Evolutionary conservation across 2,113 vertebrate species (phyloP), one percentile per base, ranked within the genome.

Genomic region (Felis chaus): DNA sequence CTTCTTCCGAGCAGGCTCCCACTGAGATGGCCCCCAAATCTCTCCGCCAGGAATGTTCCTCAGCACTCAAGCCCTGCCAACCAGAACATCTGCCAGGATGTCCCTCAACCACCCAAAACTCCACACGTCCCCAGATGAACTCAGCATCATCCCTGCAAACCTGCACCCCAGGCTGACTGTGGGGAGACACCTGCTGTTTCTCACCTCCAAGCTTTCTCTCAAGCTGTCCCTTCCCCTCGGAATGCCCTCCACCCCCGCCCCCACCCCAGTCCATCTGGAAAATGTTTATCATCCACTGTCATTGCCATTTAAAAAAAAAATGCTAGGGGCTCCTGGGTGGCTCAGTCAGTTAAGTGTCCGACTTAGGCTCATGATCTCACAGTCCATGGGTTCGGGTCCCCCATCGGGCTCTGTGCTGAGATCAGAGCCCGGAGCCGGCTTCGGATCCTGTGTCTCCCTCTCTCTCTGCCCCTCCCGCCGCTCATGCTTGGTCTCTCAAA

Each of bases 161-260:
- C 45, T 55, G 41, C 2, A 0, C 27, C n/a, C 45, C 1, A 0
- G 36, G 12, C 29, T 48, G 23, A 66, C 12, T 13, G 39, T 25
- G 61, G 29, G 65, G 63, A 87, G 27, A 61, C 11, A 19, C 16
- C 0, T 50, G 41, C 33, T 66, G 3, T 19, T 16, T 53, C 55
- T 80, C 63, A 50, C 53, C 81, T 63, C 29, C 1, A 73, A 18
- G 65, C 33, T 7, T 48, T 23, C 29, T 25, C 48, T 69, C 89
- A 68, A 68, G 16, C 53, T 25, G 66, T 21, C 18, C 50, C 78
- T 83, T 87, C 76, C 50, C 71, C 68, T 63, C 9, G 45, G 36
- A 74, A 76, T 45, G 27, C 65, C 31, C 84, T 84, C 61, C 48
- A 14, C 61, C 29, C 57, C 23, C 53, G 1, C 53, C 15, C 55